Conservation (phyloP, 2,797 vertebrate genomes). For the Carduelis carduelis region DNA sequence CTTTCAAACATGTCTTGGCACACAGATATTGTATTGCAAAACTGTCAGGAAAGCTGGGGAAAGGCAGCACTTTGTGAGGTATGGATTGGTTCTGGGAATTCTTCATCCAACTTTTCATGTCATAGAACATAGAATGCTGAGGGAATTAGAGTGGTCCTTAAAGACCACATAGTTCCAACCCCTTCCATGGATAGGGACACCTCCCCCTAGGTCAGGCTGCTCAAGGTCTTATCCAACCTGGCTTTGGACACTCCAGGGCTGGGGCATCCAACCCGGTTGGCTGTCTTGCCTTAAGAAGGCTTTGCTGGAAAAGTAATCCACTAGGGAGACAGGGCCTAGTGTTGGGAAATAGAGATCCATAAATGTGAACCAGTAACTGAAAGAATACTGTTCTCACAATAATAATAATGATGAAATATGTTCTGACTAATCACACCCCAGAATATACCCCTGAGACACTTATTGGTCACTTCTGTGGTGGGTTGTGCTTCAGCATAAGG, state of each 20-base stretch:
- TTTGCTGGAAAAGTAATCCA: background rate
- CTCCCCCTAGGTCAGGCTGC: background rate
- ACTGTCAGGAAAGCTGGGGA: background rate
- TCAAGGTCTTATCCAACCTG: background rate
- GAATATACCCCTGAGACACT: background rate
- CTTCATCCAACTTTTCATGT: background rate
- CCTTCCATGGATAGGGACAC: background rate
- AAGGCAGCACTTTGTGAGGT: background rate
- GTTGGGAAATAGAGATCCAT: background rate
- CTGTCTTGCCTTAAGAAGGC: background rate
- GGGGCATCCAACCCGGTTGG: background rate
- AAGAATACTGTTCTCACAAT: background rate
- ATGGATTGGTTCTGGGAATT: background rate
- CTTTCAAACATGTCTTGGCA: background rate
- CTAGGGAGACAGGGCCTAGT: background rate
- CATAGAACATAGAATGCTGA: background rate
- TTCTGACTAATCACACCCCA: background rate
- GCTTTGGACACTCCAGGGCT: background rate
- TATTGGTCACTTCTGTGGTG: background rate
- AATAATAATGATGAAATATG: background rate
- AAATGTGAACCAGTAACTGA: background rate
- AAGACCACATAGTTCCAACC: accelerated
- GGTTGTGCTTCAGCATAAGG: background rate
- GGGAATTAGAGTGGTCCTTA: background rate
- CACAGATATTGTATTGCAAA: background rate